Conservation (phyloP, 2,113 vertebrate genomes). For the Apteryx owenii region DNA sequence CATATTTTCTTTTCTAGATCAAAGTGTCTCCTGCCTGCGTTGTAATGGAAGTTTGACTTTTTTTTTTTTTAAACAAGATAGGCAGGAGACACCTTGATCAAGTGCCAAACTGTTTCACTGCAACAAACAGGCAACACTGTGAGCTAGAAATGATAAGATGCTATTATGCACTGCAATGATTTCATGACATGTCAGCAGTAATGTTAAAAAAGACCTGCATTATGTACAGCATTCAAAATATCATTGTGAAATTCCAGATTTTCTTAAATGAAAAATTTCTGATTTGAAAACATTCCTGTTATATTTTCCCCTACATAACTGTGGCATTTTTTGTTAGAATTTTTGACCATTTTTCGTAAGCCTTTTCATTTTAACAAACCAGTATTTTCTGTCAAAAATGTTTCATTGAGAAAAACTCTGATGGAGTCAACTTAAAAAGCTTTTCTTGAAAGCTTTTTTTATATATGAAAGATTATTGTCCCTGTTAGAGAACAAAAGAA, state of each 20-base stretch:
- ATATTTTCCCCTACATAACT: not conserved
- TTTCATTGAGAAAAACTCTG: not conserved
- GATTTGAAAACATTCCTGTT: not conserved
- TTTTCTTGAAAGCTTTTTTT: not conserved
- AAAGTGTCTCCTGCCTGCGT: constrained; percentile 65
- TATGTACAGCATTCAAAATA: not conserved
- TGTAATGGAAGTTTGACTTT: constrained; percentile 54
- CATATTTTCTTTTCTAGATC: constrained; percentile 65
- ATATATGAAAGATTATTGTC: not conserved
- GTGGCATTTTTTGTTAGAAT: not conserved
- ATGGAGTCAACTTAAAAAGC: not conserved
- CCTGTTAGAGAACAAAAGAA: not conserved
- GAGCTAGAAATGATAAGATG: constrained; percentile 56
- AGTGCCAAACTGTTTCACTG: constrained; percentile 49
- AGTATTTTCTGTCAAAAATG: not conserved
- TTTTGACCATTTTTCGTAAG: not conserved
- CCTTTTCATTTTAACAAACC: not conserved
- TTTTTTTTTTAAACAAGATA: constrained; percentile 52
- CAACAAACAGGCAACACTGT: constrained; percentile 62
- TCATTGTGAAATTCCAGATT: not conserved
- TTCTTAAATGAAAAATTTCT: not conserved
- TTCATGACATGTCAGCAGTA: constrained; percentile 17
- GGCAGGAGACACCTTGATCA: constrained; percentile 66
- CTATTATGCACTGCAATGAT: not conserved
- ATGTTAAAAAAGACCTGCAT: not conserved